phyloP scores from a whole-genome alignment of 2,888 invertebrate species.

The Eristalis intricaria region DNA sequence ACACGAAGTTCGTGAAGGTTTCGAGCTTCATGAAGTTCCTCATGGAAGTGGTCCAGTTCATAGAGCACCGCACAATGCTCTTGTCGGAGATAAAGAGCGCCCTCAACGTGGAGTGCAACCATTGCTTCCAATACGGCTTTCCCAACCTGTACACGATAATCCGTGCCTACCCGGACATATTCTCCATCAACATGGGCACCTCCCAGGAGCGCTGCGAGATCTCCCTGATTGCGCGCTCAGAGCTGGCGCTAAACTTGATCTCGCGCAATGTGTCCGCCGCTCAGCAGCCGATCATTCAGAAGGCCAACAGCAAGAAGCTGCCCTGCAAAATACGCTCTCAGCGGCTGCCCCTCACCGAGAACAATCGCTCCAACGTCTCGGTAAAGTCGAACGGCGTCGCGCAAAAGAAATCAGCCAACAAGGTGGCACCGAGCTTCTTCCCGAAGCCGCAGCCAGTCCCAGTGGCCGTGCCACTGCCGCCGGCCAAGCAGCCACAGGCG shows the following conservation, averaged over 20 bases:
- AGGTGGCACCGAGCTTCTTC: slow-evolving; percentile 31
- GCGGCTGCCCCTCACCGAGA: slow-evolving; percentile 54
- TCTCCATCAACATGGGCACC: slow-evolving; percentile 76
- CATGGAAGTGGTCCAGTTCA: slow-evolving; percentile 76
- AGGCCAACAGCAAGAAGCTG: slow-evolving; percentile 35
- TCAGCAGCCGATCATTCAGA: slow-evolving; percentile 19
- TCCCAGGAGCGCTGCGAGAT: slow-evolving; percentile 79
- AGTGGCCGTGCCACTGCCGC: slow-evolving; percentile 27
- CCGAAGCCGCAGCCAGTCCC: slow-evolving; percentile 20
- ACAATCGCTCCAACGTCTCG: slow-evolving; percentile 20
- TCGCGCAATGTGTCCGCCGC: slow-evolving; percentile 4
- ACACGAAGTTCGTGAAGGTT: slow-evolving; percentile 75
- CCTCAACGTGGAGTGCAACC: slow-evolving; percentile 74
- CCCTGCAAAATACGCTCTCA: slow-evolving; percentile 41
- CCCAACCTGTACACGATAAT: slow-evolving; percentile 79
- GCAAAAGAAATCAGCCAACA: slow-evolving; percentile 32
- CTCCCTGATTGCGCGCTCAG: slow-evolving; percentile 76
- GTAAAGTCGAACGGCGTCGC: slow-evolving; percentile 12
- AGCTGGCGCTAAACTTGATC: slow-evolving; percentile 65
- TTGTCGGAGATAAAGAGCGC: slow-evolving; percentile 78
- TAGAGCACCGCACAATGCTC: slow-evolving; percentile 77
- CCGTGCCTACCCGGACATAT: slow-evolving; percentile 79
- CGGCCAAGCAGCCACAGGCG: slow-evolving; percentile 43
- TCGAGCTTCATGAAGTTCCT: slow-evolving; percentile 78
- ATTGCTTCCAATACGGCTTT: slow-evolving; percentile 73